Evolutionary conservation across 23 tunicate species (phyloP).

Genomic region (Styela clava): DNA sequence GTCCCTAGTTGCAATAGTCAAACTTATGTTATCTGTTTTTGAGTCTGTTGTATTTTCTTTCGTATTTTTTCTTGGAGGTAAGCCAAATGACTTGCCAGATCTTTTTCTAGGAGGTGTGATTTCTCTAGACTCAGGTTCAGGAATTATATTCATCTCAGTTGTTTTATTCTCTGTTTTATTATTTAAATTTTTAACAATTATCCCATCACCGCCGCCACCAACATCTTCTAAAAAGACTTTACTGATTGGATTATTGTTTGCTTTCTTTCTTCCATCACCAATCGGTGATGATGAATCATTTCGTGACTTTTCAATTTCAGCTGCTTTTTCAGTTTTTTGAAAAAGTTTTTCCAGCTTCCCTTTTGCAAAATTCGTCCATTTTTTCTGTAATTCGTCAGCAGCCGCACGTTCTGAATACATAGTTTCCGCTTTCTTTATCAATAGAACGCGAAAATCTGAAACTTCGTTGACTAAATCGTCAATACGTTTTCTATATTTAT

Average conservation of each 20-base stretch:
- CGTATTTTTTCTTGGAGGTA: neutral
- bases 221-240: neutral
- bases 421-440: conserved; percentile 17
- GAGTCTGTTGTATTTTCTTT: neutral
- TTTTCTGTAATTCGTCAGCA: conserved; percentile 20
- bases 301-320: neutral
- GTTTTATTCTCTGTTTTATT: neutral
- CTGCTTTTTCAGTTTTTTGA: neutral
- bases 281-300: neutral
- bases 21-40: neutral
- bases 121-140: neutral
- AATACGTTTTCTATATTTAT: conserved; percentile 47
- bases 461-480: conserved; percentile 48
- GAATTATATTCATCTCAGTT: neutral
- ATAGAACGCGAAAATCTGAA: conserved; percentile 29
- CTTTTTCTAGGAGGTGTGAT: neutral
- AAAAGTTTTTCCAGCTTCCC: neutral
- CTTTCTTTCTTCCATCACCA: neutral
- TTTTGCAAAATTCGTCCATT: conserved; percentile 1
- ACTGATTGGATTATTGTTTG: too few relatives aligned
- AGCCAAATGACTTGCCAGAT: neutral
- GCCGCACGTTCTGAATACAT: conserved; percentile 18
- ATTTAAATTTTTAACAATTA: too few relatives aligned
- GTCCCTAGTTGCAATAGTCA: conserved; percentile 10
- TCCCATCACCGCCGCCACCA: neutral